Percentiles rank a stretch among this genome's conserved stretches.
Conservation (phyloP, 37 sponge, comb jelly and placozoan species). For the Aplysina aerophoba region DNA sequence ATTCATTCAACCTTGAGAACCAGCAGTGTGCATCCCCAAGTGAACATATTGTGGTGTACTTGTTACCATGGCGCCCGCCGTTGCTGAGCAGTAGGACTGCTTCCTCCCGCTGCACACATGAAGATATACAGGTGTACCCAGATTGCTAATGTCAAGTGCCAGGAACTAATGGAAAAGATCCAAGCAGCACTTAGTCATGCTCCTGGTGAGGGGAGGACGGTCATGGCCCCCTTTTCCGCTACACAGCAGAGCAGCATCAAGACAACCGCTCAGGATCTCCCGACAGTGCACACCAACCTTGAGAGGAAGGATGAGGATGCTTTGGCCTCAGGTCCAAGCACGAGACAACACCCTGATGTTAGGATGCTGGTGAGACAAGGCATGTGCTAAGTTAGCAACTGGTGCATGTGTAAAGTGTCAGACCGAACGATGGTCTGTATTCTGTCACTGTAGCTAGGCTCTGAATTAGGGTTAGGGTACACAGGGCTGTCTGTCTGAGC, state of each 20-base stretch:
- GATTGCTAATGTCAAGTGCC: slow-evolving; percentile 73
- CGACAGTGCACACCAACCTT: not conserved
- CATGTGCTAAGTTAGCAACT: not conserved
- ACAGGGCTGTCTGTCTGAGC: no score
- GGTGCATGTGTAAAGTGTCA: no score
- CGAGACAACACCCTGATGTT: not conserved
- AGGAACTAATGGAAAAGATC: slow-evolving; percentile 64
- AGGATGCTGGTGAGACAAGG: slow-evolving; percentile 30
- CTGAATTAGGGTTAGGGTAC: no score
- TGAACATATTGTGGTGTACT: no score
- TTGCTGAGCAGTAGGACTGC: no score
- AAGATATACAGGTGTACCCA: slow-evolving; percentile 71
- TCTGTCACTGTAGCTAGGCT: no score
- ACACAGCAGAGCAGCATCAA: slow-evolving; percentile 17
- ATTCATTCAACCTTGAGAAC: no score
- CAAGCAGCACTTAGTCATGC: slow-evolving; percentile 39
- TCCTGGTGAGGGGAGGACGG: not conserved
- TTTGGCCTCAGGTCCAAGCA: not conserved
- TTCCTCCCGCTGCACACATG: not conserved
- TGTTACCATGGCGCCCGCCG: no score
- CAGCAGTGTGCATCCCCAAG: no score
- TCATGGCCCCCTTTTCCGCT: not conserved
- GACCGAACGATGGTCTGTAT: no score
- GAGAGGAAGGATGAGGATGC: slow-evolving; percentile 1
- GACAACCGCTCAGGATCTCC: not conserved